Conservation (phyloP, 2,113 vertebrate species). For the Trogon melanurus region DNA sequence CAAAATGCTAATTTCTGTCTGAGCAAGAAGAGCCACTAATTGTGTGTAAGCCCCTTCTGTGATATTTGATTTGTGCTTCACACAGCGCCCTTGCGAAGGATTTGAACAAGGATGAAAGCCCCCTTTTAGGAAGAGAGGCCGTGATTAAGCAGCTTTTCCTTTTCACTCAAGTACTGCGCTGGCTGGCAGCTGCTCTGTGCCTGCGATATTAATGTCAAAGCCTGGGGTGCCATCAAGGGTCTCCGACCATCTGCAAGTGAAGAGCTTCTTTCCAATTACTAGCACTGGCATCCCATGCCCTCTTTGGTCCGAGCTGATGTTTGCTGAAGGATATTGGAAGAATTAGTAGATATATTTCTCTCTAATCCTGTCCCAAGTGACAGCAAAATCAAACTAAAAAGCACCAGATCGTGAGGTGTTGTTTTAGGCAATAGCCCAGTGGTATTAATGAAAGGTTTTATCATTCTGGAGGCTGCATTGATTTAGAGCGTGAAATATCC, state of each 20-base stretch:
- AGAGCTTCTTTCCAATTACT: constrained; percentile 5
- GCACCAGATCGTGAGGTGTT: not conserved
- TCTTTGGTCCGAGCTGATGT: constrained; percentile 7
- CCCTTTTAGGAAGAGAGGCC: not conserved
- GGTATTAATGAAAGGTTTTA: constrained; percentile 7
- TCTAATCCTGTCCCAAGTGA: constrained; percentile 51
- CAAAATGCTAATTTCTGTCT: not conserved
- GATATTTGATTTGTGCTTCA: not conserved
- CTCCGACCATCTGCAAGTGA: constrained; percentile 43
- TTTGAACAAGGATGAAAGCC: not conserved
- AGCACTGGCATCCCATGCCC: not conserved
- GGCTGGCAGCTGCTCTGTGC: constrained; percentile 11
- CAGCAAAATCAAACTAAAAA: constrained; percentile 24
- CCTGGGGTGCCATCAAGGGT: constrained; percentile 21
- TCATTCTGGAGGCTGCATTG: not conserved
- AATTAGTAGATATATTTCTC: constrained; percentile 30
- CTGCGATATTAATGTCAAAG: not conserved
- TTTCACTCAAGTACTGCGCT: not conserved
- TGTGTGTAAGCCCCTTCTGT: not conserved
- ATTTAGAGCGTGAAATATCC: not conserved
- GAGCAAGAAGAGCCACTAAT: not conserved
- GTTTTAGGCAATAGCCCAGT: constrained; percentile 58
- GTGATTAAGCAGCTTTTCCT: not conserved
- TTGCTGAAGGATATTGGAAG: constrained; percentile 63
- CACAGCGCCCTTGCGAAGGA: not conserved